Conservation (phyloP, 2,888 invertebrate genomes). For the Pocota personata region DNA sequence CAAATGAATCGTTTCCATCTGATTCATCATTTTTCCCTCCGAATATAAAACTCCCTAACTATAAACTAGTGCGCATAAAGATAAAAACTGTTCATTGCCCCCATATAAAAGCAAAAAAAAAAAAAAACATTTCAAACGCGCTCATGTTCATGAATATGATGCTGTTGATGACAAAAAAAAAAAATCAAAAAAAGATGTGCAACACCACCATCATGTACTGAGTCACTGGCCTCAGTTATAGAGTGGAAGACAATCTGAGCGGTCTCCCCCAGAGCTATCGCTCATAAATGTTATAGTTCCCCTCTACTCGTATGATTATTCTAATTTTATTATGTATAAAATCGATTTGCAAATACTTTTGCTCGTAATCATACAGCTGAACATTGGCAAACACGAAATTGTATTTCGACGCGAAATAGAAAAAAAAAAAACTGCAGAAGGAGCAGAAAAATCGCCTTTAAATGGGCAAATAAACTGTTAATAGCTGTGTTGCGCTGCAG, state of each 20-base stretch:
- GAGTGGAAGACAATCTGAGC: neutral
- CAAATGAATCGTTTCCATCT: conserved; percentile 30
- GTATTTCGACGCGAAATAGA: neutral
- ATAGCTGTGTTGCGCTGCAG: neutral
- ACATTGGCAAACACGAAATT: neutral
- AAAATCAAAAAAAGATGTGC: conserved; percentile 44
- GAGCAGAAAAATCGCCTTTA: conserved; percentile 1
- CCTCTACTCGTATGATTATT: conserved; percentile 39
- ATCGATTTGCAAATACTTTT: conserved; percentile 42
- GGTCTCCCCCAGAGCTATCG: neutral
- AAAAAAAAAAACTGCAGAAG: neutral
- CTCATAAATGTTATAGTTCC: conserved; percentile 33
- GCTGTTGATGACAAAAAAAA: conserved; percentile 56
- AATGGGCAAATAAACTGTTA: neutral
- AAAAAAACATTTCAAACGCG: conserved; percentile 36
- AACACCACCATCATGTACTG: conserved; percentile 50
- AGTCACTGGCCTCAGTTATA: conserved; percentile 39
- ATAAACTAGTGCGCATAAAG: conserved; percentile 62
- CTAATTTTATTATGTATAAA: conserved; percentile 49
- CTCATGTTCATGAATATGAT: conserved; percentile 68
- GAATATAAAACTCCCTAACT: conserved; percentile 42
- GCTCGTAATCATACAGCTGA: conserved; percentile 16
- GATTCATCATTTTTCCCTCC: conserved; percentile 34
- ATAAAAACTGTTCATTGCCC: conserved; percentile 73
- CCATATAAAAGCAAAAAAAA: conserved; percentile 59